phyloP scores from a whole-genome alignment of 2,797 vertebrate species.

The Anabacerthia variegaticeps region DNA sequence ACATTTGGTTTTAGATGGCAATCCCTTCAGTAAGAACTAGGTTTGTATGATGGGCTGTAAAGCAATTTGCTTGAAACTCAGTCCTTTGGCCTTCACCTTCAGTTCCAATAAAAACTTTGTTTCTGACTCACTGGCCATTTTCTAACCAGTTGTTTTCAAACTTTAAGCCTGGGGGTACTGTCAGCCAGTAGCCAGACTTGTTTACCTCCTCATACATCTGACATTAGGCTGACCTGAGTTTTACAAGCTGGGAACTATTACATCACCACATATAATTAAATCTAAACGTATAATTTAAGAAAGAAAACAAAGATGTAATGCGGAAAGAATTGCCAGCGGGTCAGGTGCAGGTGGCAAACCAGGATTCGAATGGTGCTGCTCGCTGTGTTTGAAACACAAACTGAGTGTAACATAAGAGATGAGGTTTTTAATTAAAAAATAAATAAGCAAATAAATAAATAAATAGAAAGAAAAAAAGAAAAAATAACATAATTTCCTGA shows the following conservation, averaged over 20 bases:
- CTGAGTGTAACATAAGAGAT: no score
- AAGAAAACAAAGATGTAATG: constrained; percentile 44
- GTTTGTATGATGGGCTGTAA: rapidly evolving
- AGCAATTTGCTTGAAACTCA: background rate
- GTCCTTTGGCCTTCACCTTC: background rate
- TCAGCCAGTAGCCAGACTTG: background rate
- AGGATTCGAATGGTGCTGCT: background rate
- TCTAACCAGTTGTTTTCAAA: background rate
- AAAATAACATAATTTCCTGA: no score
- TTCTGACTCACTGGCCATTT: background rate
- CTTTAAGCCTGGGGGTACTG: background rate
- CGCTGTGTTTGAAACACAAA: background rate
- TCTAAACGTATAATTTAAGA: constrained; percentile 31
- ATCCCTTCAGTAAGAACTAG: background rate
- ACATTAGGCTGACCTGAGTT: constrained; percentile 49
- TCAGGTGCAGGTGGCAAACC: background rate
- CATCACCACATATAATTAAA: constrained; percentile 50
- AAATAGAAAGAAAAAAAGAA: no score
- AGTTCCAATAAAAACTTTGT: background rate
- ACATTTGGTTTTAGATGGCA: background rate
- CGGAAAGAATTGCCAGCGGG: constrained; percentile 24
- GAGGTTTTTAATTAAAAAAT: background rate
- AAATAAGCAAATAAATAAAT: no score
- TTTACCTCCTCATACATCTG: constrained; percentile 37
- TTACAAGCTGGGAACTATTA: constrained; percentile 58